Evolutionary conservation across 2,797 vertebrate species (phyloP).

Genomic region (Parotocinclus haroldoi): DNA sequence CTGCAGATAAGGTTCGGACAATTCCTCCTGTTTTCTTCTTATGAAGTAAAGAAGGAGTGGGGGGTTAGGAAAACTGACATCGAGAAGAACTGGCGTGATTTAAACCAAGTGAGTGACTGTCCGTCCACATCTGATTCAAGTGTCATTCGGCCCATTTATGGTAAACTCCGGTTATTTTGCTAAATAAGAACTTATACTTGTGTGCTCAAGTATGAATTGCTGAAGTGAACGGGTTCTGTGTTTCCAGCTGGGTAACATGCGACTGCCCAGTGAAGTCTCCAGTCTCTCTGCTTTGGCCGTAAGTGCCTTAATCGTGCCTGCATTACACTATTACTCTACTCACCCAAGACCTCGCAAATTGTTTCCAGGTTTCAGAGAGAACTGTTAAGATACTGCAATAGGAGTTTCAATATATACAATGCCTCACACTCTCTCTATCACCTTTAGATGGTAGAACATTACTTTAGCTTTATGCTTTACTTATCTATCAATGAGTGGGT

Average conservation of each 20-base stretch:
- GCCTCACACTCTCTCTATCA: constrained; percentile 25
- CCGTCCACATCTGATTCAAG: neutral
- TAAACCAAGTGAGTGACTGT: constrained; percentile 12
- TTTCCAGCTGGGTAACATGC: constrained; percentile 16
- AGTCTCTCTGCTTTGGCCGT: constrained; percentile 47
- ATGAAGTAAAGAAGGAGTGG: constrained; percentile 38
- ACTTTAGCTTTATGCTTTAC: constrained; percentile 37
- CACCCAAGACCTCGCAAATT: constrained; percentile 69
- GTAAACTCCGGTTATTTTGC: neutral
- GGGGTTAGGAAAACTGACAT: constrained; percentile 20
- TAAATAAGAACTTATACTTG: neutral
- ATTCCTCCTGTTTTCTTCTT: constrained; percentile 60
- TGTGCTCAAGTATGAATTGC: neutral
- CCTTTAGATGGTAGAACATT: constrained; percentile 55
- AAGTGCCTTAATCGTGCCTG: constrained; percentile 65
- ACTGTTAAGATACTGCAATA: constrained; percentile 60
- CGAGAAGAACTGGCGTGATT: constrained; percentile 23
- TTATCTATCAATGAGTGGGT: constrained; percentile 45
- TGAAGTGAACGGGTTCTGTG: constrained; percentile 6
- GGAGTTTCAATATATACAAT: constrained; percentile 47
- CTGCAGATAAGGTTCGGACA: constrained; percentile 72
- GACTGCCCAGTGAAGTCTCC: constrained; percentile 49
- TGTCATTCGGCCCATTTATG: neutral
- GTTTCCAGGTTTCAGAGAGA: constrained; percentile 69
- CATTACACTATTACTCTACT: constrained; percentile 65